Base-by-base conservation (phyloP, 2,797 vertebrate species). In the Onychomys leucogaster region DNA sequence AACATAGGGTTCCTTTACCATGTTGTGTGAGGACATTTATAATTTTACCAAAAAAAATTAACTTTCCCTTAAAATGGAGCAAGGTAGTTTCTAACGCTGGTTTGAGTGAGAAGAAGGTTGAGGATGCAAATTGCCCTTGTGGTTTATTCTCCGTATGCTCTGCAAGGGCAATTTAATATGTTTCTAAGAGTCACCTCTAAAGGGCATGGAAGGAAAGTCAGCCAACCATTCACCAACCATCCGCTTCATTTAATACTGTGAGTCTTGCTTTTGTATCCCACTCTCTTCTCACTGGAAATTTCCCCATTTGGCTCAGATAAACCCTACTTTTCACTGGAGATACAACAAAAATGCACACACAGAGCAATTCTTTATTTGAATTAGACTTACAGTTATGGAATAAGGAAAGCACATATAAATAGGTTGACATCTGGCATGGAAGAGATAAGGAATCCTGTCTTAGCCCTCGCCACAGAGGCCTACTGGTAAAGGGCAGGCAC, bases 311-410 rank as follows among this genome's bases (percentile, higher is more conserved):
- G 32, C 25, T 71, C 23, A 46, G 52, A 77, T 41, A 59, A 89
- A 91, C 65, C 17, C 13, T 43, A 43, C 32, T 63, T 96, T 93
- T 88, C 61, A 82, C 59, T 29, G 67, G 17, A 43, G 14, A 86
- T 25, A 29, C 5, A 11, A 34, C 2, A 77, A 88, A 75, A 93
- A 83, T 77, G 84, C 41, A 93, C 87, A 91, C 41, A 94, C 2
- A 61, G 32, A 90, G 27, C 16, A 78, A 83, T 78, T 82, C 32
- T 93, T 93, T 43, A 82, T 80, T 81, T 85, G 55, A 95, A 46
- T 86, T 69, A 43, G 46, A 43, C 57, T 6, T 29, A 76, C 61
- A 34, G 23, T 25, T 86, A 3, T 37, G 78, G 21, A 57, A 84
- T 90, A 17, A 92, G 59, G 27, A 92, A 46, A 63, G 34, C 52